Evolutionary conservation across 2,797 vertebrate genomes (phyloP), one percentile per base, ranked within the genome.

Genomic region (Chrosomus eos): DNA sequence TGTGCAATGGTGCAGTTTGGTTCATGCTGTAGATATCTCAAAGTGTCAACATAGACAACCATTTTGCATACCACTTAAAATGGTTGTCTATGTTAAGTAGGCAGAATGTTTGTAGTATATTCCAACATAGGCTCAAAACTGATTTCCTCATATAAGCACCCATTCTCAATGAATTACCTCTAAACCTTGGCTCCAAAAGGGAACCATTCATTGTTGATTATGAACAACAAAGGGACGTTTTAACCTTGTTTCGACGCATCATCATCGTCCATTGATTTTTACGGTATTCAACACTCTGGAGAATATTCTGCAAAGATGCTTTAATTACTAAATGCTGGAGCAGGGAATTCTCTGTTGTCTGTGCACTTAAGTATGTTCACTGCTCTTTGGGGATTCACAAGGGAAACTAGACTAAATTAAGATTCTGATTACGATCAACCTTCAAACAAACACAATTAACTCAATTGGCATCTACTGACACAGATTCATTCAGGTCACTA

Each of bases 361-460:
- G 45, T 84, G 72, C 77, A 14, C 64, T 76, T 66, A 31, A 26
- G 10, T 48, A 16, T 79, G 64, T 58, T 13, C 62, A 48, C 38
- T 21, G 75, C 31, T 79, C 67, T 11, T 0, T 58, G 43, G n/a
- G 26, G 60, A 84, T 43, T 87, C 68, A 26, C 10, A 9, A 60
- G 62, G 77, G 85, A 58, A 72, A 66, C 67, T 51, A 76, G 23
- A 64, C 62, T 58, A 81, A 85, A 78, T 67, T 68, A 45, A 48
- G 48, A 75, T 81, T 70, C 28, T 74, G 62, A 83, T 80, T 28
- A 80, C 23, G 3, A 58, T 86, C 84, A 87, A 85, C 81, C 79
- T 87, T 84, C 78, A 80, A 84, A 83, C 82, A 87, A 85, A 86
- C 64, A 58, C 79, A 45, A 82, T 88, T 82, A 88, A 80, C 70